These are phyloP conservation scores for Neosilurus mollespiculum DNA, from an alignment of 2,797 vertebrate species.

Conservation along the genomic window DNA sequence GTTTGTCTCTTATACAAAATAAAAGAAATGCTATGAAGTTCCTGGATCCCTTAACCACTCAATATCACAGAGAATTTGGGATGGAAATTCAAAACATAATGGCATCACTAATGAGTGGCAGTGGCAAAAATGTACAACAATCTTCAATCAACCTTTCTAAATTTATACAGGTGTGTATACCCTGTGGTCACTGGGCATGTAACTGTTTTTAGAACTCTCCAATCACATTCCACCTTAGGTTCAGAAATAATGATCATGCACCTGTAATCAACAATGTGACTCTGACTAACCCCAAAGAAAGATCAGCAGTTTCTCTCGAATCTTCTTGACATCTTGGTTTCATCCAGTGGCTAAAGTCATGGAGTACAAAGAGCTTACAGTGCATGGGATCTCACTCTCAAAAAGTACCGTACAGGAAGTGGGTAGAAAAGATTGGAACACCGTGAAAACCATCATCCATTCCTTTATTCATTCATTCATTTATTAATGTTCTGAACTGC, in stretches of 20 bases:
- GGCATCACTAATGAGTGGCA: neutral
- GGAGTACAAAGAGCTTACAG: neutral
- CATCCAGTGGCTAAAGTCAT: neutral
- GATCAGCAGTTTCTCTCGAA: neutral
- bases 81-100: neutral
- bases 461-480: too few relatives aligned
- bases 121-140: neutral
- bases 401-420: neutral
- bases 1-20: neutral
- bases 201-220: too few relatives aligned
- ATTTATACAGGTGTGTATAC: too few relatives aligned
- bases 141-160: too few relatives aligned
- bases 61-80: neutral
- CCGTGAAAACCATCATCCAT: neutral
- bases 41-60: neutral
- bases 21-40: neutral
- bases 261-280: too few relatives aligned
- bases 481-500: too few relatives aligned
- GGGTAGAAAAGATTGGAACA: neutral
- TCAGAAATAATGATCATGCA: too few relatives aligned
- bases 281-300: too few relatives aligned
- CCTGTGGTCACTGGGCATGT: too few relatives aligned
- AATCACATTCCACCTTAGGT: too few relatives aligned
- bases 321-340: neutral
- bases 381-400: neutral